Evolutionary conservation across 2,888 invertebrate genomes (phyloP), one percentile per base, ranked within the genome.

Genomic region (Lasioglossum pauxillum): DNA sequence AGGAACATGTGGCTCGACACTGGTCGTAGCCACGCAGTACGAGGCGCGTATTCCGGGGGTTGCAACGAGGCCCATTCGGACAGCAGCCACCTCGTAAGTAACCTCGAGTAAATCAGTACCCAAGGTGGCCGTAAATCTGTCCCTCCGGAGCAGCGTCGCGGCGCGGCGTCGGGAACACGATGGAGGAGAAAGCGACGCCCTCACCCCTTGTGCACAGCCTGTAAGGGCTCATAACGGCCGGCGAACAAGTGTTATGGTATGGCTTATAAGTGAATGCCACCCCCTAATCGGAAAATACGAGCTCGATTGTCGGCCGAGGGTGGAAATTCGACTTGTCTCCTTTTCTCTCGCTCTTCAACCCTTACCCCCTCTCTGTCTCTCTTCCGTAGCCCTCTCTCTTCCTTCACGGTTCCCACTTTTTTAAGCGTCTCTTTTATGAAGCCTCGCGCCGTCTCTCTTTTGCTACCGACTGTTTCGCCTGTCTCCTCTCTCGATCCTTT

Each of bases 211-310:
- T 64, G 71, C 69, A 38, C n/a, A 76, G 73, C 53, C 81, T 85
- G 87, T 90, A 86, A 92, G 91, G 92, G 91, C 92, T 93, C 94
- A 93, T 95, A 95, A 95, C 93, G 94, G 93, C 91, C 88, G 93
- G 86, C 92, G 94, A 93, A 95, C 95, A 95, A 95, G 95, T 95
- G 95, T 95, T 95, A 95, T 95, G 94, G 94, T 94, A 95, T 93
- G 94, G 95, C 94, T 94, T 95, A 95, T 95, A 95, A 95, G 95
- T 95, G 95, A 95, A 95, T 95, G 95, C 95, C 94, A 94, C 93
- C 93, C 94, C 94, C 95, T 95, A 95, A 95, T 95, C 94, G 94
- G 94, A 94, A 95, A 95, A 95, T 95, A 95, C 94, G 95, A 93
- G 94, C 95, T 89, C 94, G 94, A 95, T 95, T 95, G 94, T 94